phyloP scores from a whole-genome alignment of 2,888 invertebrate genomes.

The Caenorhabditis afra region DNA sequence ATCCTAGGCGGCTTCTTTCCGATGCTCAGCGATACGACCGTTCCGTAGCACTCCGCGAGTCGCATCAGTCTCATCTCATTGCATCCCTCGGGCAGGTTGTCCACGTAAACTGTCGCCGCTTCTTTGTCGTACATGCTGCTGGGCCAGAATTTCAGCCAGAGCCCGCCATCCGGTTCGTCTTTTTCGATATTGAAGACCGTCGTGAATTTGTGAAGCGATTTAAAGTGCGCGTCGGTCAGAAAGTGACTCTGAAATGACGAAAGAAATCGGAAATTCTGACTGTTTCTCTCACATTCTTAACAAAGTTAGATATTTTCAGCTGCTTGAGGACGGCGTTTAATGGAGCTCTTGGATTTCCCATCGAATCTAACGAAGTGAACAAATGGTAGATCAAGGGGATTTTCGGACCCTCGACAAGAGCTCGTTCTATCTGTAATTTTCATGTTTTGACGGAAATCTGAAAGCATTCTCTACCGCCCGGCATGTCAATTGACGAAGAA shows the following conservation, averaged over 20 bases:
- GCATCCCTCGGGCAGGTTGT: slow-evolving; percentile 56
- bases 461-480: too few species aligned
- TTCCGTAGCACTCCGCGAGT: slow-evolving; percentile 44
- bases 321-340: slow-evolving; percentile 25
- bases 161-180: slow-evolving; percentile 27
- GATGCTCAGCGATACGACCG: slow-evolving; percentile 20
- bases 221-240: slow-evolving; percentile 21
- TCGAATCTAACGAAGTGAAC: slow-evolving; percentile 31
- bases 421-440: slow-evolving; percentile 44
- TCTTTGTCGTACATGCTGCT: slow-evolving; percentile 40
- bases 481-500: background rate
- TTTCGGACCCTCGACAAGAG: slow-evolving; percentile 45
- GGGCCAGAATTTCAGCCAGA: slow-evolving; percentile 46
- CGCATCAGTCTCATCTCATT: slow-evolving; percentile 30
- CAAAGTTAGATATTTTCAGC: slow-evolving; percentile 30
- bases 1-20: slow-evolving; percentile 3
- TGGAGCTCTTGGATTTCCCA: slow-evolving; percentile 41
- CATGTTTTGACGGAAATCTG: too few species aligned
- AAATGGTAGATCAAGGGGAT: slow-evolving; percentile 41
- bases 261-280: too few species aligned
- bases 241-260: slow-evolving; percentile 25
- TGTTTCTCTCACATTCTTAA: slow-evolving; percentile 31
- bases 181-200: slow-evolving; percentile 46
- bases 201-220: slow-evolving; percentile 28
- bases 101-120: slow-evolving; percentile 51